phyloP scores from a whole-genome alignment of 1,140 invertebrate genomes.

The Cyphomyrmex costatus region DNA sequence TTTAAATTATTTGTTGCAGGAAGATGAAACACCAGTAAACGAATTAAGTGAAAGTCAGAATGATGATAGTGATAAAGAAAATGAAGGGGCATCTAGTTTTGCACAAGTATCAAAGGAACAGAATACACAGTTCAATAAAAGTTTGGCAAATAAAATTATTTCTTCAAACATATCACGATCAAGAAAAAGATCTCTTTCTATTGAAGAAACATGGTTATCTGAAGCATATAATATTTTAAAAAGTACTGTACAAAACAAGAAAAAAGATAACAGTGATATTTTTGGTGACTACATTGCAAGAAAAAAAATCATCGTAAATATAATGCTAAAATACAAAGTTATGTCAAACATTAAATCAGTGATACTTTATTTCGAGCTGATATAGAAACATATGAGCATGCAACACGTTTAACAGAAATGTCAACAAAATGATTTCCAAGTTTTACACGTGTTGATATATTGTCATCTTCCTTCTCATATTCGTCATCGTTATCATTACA shows the following conservation, averaged over 20 bases:
- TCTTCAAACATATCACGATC: no score
- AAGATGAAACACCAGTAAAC: neutral
- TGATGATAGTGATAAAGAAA: neutral
- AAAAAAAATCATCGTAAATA: no score
- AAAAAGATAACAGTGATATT: no score
- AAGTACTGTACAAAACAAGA: no score
- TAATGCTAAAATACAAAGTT: slow-evolving; percentile 2
- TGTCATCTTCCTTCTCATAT: no score
- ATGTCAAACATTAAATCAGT: neutral
- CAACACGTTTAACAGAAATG: neutral
- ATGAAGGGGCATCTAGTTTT: neutral
- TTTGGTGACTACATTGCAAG: no score
- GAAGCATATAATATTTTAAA: no score
- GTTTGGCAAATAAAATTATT: neutral
- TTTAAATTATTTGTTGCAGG: slow-evolving; percentile 21
- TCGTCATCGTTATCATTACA: no score
- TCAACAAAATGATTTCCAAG: no score
- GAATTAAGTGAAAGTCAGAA: neutral
- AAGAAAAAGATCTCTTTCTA: neutral
- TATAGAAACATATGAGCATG: slow-evolving; percentile 5
- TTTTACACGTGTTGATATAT: no score
- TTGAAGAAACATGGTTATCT: neutral
- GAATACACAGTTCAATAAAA: neutral
- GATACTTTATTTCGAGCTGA: neutral
- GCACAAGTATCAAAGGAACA: no score